Evolutionary conservation across 2,888 invertebrate species (phyloP).

Genomic region (Nephrotoma flavescens): DNA sequence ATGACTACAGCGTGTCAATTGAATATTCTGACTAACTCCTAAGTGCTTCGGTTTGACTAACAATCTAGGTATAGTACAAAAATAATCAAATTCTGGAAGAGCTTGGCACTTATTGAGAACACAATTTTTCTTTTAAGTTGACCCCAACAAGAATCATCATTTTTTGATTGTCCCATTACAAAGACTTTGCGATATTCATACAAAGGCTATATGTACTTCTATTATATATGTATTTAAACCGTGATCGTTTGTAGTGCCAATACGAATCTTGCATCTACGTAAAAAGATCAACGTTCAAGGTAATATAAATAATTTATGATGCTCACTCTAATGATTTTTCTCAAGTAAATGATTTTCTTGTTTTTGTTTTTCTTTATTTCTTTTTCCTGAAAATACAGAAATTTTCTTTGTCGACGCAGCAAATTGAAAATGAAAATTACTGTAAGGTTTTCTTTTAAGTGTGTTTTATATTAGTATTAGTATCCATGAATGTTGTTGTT

Average conservation of each 20-base stretch:
- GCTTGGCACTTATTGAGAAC: too few relatives aligned
- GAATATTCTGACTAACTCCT: too few relatives aligned
- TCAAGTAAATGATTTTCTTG: neutral
- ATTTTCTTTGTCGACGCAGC: neutral
- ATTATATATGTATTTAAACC: neutral
- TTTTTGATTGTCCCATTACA: too few relatives aligned
- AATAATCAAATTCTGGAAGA: too few relatives aligned
- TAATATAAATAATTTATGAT: neutral
- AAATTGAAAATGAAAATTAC: neutral
- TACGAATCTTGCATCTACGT: neutral
- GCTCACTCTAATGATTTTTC: neutral
- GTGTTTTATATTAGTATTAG: neutral
- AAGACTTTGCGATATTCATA: too few relatives aligned
- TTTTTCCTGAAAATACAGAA: neutral
- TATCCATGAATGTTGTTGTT: neutral
- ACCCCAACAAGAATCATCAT: too few relatives aligned
- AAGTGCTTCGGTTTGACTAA: too few relatives aligned
- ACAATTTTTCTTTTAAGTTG: too few relatives aligned
- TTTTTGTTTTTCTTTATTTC: neutral
- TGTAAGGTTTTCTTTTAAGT: neutral
- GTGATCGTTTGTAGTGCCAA: neutral
- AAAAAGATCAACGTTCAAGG: neutral
- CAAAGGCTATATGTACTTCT: too few relatives aligned
- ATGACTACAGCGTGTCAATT: too few relatives aligned
- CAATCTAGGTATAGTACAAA: too few relatives aligned